Evolutionary conservation across 2,888 invertebrate species (phyloP), one percentile per base, ranked within the genome.

Genomic region (Caenorhabditis parvicauda): DNA sequence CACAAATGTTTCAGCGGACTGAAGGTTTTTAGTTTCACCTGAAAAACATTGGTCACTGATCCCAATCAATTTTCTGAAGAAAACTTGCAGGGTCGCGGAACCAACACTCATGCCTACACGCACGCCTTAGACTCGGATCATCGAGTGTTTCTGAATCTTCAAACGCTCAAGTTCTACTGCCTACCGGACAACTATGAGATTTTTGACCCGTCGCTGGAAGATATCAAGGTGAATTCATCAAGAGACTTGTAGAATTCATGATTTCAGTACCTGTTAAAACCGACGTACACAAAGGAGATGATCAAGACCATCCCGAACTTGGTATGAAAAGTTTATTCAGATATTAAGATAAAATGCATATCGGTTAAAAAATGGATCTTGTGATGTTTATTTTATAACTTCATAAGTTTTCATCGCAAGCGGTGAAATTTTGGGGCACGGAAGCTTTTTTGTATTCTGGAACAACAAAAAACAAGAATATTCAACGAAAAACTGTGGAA

Each of bases 121-220:
- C 98, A 99, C 84, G 94, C 95, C 54, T 94, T 99, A 1, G 92
- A 92, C 39, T 94, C 94, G 76, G 89, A 91, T 57, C 98, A 99
- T 84, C 95, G 95, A 86, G 96, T 99, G 0, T 99, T 91, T 81
- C 35, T 74, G 12, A 99, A 99, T 85, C 86, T 99, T 49, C 91
- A 91, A 74, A 95, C 96, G 0, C 85, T 98, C 60, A 91, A 92
- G 81, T 99, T 98, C 84, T 99, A 98, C 83, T 99, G 98, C 82
- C 85, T 99, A 61, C 98, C 98, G 1, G 98, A 99, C 82, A 98
- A 98, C 83, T 99, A 99, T 85, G 94, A 98, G 86, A 92, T 99
- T 74, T 91, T 95, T 75, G 93, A 92, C 88, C 86, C 86, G 82
- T 95, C 96, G 0, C 83, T 99, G 64, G 95, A 95, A 83, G 98